Evolutionary conservation across 2,797 vertebrate species (phyloP).

Genomic region (Petrocephalus sullivani): DNA sequence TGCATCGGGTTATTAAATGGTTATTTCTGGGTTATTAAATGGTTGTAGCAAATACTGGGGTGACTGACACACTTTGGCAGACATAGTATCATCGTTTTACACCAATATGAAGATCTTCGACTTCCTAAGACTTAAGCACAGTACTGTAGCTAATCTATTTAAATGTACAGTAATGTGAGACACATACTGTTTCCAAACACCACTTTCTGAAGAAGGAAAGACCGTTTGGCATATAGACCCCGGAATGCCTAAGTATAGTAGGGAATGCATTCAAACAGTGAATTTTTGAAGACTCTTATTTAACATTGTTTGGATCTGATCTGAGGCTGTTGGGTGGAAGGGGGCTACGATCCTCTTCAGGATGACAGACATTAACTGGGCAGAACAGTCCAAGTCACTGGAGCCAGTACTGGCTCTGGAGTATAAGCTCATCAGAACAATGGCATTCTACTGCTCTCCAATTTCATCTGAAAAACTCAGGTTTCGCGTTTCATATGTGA

Average conservation of each 20-base stretch:
- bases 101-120: not conserved
- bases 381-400: not conserved
- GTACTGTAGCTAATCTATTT: not conserved
- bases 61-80: not conserved
- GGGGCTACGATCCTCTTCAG: not conserved
- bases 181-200: not conserved
- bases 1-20: not conserved
- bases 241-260: not conserved
- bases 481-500: not conserved
- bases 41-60: not conserved
- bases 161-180: not conserved
- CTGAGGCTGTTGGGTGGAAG: not conserved
- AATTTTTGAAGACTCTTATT: not conserved
- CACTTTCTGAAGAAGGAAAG: not conserved
- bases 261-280: not conserved
- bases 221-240: not conserved
- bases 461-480: not conserved
- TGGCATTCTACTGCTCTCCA: not conserved
- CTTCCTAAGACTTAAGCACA: not conserved
- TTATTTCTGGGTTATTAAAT: not conserved
- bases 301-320: not conserved
- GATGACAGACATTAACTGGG: not conserved
- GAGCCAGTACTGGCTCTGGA: not conserved
- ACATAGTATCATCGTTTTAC: not conserved
- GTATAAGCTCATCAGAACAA: not conserved